These are phyloP conservation scores for Osmerus mordax DNA, from an alignment of 2,113 vertebrate genomes.

Conservation along the genomic window DNA sequence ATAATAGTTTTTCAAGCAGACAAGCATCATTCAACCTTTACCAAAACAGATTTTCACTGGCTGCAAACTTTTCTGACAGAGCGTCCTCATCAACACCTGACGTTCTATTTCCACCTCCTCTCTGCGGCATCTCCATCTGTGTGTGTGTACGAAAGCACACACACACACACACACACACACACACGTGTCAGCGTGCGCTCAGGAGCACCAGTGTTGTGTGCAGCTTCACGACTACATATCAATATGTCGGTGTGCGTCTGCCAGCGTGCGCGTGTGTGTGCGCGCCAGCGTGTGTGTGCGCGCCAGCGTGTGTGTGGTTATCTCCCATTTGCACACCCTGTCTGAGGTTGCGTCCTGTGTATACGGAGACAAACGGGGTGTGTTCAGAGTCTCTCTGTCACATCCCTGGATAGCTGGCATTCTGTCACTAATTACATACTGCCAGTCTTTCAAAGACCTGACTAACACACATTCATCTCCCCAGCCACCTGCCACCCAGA, in stretches of 20 bases:
- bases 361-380: background rate
- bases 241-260: background rate
- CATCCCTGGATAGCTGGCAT: background rate
- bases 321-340: background rate
- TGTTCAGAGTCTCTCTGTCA: background rate
- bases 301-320: background rate
- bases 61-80: too few relatives aligned
- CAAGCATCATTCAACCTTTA: too few relatives aligned
- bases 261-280: too few relatives aligned
- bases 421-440: slow-evolving; percentile 2
- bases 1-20: too few relatives aligned
- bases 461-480: background rate
- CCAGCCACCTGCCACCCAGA: background rate
- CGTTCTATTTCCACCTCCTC: too few relatives aligned
- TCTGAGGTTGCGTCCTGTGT: background rate
- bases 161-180: too few relatives aligned
- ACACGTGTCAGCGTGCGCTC: too few relatives aligned
- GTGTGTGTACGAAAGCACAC: too few relatives aligned
- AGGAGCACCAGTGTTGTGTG: background rate
- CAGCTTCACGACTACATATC: background rate
- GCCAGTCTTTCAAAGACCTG: background rate
- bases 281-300: background rate
- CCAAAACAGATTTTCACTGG: too few relatives aligned
- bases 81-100: too few relatives aligned
- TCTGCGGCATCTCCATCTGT: too few relatives aligned